Evolutionary conservation across 2,113 vertebrate genomes (phyloP).

Genomic region (Meles meles): DNA sequence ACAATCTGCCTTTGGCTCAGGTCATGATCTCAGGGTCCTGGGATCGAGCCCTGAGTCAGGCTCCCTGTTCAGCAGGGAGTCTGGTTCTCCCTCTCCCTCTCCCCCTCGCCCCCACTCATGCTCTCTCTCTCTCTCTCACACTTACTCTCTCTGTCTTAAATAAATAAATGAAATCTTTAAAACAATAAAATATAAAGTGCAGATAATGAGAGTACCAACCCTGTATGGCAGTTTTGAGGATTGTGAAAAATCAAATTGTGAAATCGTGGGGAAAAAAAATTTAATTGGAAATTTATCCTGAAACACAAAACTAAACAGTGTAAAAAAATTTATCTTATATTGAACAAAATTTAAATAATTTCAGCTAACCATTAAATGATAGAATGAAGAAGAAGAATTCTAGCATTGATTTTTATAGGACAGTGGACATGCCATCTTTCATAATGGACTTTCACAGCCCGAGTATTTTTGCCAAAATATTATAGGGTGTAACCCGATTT

Average conservation of each 20-base stretch:
- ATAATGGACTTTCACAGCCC: neutral
- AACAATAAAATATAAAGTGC: neutral
- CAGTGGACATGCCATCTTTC: neutral
- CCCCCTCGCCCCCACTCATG: no score
- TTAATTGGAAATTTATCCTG: neutral
- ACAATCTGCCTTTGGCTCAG: no score
- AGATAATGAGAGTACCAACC: neutral
- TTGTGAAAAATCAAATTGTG: no score
- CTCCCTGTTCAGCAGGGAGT: no score
- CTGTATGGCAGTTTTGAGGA: neutral
- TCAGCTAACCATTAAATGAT: neutral
- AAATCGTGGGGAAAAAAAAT: neutral
- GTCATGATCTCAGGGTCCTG: no score
- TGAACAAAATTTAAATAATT: constrained; percentile 15
- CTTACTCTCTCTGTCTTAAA: neutral
- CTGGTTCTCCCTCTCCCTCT: no score
- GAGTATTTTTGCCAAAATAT: neutral
- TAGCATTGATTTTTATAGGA: neutral
- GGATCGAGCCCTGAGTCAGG: no score
- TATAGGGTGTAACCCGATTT: neutral
- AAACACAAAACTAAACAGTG: neutral
- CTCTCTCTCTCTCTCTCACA: neutral
- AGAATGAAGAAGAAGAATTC: neutral
- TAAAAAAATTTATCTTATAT: neutral
- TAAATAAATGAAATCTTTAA: neutral